Conservation (phyloP, 1,140 invertebrate species). For the Caerostris extrusa region DNA sequence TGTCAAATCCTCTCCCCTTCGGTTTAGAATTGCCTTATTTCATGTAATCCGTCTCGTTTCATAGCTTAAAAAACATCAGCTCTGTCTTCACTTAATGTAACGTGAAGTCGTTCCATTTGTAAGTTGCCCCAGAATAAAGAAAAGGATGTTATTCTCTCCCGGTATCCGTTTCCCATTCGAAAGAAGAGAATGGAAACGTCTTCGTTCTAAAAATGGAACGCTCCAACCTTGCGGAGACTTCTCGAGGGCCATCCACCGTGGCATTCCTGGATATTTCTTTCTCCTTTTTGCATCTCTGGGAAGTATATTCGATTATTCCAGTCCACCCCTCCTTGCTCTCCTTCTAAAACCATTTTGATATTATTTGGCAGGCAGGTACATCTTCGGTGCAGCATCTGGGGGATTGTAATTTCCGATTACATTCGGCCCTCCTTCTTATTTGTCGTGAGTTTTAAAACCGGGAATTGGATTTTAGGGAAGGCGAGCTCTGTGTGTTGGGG, state of each 20-base stretch:
- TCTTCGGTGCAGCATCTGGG: neutral
- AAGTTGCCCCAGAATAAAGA: neutral
- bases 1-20: neutral
- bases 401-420: conserved; percentile 10
- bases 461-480: conserved; percentile 48
- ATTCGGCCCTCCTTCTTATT: conserved; percentile 41
- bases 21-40: neutral
- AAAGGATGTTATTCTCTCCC: neutral
- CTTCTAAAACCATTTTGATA: neutral
- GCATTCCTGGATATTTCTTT: neutral
- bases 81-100: neutral
- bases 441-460: conserved; percentile 51
- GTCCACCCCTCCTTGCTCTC: neutral
- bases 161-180: neutral
- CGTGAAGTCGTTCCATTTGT: neutral
- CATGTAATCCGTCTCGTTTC: neutral
- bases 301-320: conserved; percentile 7
- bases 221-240: neutral
- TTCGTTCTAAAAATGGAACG: neutral
- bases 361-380: neutral
- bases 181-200: neutral
- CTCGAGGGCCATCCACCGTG: neutral
- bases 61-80: neutral
- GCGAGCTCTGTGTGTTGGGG: neutral
- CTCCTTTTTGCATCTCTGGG: neutral